phyloP scores from a whole-genome alignment of 2,797 vertebrate species.

The Zonotrichia albicollis region DNA sequence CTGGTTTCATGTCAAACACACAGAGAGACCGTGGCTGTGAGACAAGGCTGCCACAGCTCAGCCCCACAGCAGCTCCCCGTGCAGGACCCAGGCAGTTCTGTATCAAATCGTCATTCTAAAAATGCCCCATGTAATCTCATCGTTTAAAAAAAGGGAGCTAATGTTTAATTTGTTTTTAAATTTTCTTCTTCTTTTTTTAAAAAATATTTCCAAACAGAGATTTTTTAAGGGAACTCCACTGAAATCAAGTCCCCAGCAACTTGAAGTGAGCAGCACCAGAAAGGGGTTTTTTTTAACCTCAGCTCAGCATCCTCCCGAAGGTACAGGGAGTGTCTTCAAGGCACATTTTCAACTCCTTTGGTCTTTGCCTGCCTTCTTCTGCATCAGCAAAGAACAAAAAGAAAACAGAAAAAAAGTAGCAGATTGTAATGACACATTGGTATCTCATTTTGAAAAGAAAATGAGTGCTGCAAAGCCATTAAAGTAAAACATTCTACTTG shows the following conservation, averaged over 20 bases:
- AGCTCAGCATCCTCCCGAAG: neutral
- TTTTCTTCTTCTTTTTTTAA: neutral
- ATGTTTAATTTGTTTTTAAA: neutral
- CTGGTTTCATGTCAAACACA: neutral
- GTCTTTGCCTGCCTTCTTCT: neutral
- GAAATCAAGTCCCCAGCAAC: neutral
- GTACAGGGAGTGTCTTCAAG: neutral
- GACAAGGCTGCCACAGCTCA: neutral
- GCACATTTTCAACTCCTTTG: neutral
- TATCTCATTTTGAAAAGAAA: neutral
- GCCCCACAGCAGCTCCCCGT: neutral
- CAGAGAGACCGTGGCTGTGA: neutral
- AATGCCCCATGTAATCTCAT: neutral
- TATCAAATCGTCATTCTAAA: neutral
- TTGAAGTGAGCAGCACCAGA: neutral
- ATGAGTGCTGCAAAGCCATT: neutral
- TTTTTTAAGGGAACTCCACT: neutral
- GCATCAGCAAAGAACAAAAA: neutral
- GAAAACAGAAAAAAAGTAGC: neutral
- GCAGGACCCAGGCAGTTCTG: neutral
- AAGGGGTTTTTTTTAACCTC: neutral
- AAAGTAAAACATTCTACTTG: neutral
- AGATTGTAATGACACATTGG: neutral
- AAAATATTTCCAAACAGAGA: neutral
- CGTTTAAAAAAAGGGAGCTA: neutral